phyloP scores from a whole-genome alignment of 2,888 invertebrate species.

The Lithophane leautieri region DNA sequence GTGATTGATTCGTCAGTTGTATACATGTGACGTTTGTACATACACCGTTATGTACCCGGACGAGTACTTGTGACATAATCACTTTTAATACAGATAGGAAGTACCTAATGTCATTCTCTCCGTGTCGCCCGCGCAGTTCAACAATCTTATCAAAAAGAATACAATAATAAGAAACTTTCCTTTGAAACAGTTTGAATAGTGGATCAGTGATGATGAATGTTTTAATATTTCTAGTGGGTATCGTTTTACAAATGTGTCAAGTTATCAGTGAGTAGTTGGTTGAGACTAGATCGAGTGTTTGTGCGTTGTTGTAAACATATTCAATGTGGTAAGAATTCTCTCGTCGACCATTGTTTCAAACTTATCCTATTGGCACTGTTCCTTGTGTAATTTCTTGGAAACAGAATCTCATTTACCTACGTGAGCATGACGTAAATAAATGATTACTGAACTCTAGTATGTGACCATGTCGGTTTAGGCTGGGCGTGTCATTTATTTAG shows the following conservation, averaged over 20 bases:
- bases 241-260: constrained; percentile 7
- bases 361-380: neutral
- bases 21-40: constrained; percentile 24
- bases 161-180: constrained; percentile 52
- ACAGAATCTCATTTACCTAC: neutral
- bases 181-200: constrained; percentile 15
- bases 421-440: constrained; percentile 15
- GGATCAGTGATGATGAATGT: constrained; percentile 22
- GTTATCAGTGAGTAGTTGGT: neutral
- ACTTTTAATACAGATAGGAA: constrained; percentile 52
- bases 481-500: constrained; percentile 37
- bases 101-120: constrained; percentile 39
- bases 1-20: constrained; percentile 42
- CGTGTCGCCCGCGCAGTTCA: constrained; percentile 35
- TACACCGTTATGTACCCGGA: constrained; percentile 17
- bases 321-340: constrained; percentile 53
- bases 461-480: neutral
- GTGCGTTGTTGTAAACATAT: constrained; percentile 7
- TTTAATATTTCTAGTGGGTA: constrained; percentile 4
- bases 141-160: constrained; percentile 64
- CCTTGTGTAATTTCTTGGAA: constrained; percentile 3
- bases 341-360: neutral
- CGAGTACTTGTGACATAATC: constrained; percentile 50
- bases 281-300: constrained; percentile 24
- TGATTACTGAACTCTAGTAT: neutral